These are phyloP conservation scores for Diorhabda carinulata DNA, from an alignment of 1,140 invertebrate species.

Conservation along the genomic window DNA sequence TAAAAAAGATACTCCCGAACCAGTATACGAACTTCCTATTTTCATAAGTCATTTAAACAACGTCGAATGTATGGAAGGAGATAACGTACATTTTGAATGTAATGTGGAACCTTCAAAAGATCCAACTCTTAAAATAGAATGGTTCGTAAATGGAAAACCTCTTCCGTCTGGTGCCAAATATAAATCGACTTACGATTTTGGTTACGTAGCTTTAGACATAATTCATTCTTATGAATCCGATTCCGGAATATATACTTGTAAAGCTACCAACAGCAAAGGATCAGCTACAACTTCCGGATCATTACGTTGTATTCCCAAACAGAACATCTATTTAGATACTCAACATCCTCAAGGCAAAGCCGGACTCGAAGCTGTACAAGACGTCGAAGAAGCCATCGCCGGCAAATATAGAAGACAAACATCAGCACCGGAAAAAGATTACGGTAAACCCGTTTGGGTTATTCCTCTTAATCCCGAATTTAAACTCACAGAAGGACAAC, in stretches of 20 bases:
- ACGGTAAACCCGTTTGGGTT: constrained; percentile 83
- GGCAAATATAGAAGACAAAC: constrained; percentile 64
- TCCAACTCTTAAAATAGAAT: constrained; percentile 89
- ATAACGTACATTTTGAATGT: constrained; percentile 91
- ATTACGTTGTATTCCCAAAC: constrained; percentile 74
- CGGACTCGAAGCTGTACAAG: constrained; percentile 79
- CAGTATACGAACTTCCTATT: constrained; percentile 77
- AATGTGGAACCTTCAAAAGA: constrained; percentile 91
- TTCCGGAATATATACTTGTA: constrained; percentile 86
- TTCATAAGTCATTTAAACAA: constrained; percentile 90
- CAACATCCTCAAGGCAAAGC: constrained; percentile 86
- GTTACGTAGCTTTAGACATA: constrained; percentile 80
- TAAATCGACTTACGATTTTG: constrained; percentile 85
- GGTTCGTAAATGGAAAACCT: constrained; percentile 83
- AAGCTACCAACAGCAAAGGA: constrained; percentile 87
- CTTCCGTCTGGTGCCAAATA: constrained; percentile 75
- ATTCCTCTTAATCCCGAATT: constrained; percentile 77
- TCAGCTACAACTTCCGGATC: constrained; percentile 84
- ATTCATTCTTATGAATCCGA: constrained; percentile 80
- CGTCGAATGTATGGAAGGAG: constrained; percentile 83
- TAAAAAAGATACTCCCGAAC: constrained; percentile 64
- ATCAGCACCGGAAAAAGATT: constrained; percentile 67
- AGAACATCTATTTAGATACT: constrained; percentile 77
- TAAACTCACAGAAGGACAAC: constrained; percentile 83
- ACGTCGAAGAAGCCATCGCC: constrained; percentile 73